Conservation (phyloP, 1,140 invertebrate species). For the Procambarus clarkii region DNA sequence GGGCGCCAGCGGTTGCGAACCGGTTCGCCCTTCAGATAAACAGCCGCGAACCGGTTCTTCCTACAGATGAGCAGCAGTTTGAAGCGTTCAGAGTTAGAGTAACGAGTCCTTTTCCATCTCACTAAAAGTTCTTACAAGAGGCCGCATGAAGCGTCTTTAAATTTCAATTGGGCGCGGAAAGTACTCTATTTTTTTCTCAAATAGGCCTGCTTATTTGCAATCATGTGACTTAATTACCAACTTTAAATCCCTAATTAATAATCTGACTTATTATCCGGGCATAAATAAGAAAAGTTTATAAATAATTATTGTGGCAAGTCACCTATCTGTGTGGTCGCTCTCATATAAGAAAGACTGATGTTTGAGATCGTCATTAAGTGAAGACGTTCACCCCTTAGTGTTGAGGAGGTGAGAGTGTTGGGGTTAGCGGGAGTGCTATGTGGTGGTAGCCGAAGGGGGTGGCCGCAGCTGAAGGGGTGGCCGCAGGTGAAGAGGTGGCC, state of each 20-base stretch:
- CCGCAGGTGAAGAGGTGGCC: conserved; percentile 16
- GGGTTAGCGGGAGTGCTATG: conserved; percentile 29
- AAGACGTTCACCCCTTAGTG: neutral
- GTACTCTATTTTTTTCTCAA: neutral
- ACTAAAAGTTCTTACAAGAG: neutral
- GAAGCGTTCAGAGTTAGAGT: neutral
- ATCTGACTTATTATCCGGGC: conserved; percentile 6
- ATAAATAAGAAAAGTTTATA: conserved; percentile 30
- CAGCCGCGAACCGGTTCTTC: neutral
- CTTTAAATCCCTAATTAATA: neutral
- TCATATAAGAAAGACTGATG: neutral
- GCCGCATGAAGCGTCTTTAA: neutral
- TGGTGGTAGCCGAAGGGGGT: conserved; percentile 19
- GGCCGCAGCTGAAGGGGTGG: conserved; percentile 17
- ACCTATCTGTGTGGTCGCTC: neutral
- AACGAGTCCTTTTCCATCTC: neutral
- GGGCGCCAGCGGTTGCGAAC: neutral
- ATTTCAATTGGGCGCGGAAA: neutral
- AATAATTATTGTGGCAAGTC: conserved; percentile 4
- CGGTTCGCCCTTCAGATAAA: neutral
- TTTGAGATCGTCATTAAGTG: conserved; percentile 5
- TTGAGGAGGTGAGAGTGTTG: conserved; percentile 16
- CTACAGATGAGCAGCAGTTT: neutral
- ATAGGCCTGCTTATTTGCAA: neutral
- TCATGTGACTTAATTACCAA: conserved; percentile 10